A percentile compares a stretch with the other conserved stretches of the same genome.
Evolutionary conservation across 2,113 vertebrate genomes (phyloP).

Genomic region (Psephotus haematonotus): DNA sequence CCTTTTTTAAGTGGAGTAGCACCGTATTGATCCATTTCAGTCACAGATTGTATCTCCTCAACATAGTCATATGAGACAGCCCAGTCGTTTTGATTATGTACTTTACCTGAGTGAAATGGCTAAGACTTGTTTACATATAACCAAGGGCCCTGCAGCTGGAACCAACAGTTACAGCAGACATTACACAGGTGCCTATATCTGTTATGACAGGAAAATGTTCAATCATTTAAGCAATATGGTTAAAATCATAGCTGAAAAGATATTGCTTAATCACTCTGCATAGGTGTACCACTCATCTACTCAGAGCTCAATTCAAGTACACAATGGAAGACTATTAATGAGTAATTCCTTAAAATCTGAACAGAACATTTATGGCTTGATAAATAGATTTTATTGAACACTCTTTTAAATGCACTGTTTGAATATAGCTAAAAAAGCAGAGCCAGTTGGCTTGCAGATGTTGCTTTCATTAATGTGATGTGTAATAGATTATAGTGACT

Average conservation of each 20-base stretch:
- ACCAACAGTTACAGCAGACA: not conserved
- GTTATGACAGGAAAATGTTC: not conserved
- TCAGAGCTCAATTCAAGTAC: not conserved
- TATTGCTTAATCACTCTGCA: not conserved
- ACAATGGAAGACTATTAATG: slow-evolving; percentile 7
- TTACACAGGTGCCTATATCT: not conserved
- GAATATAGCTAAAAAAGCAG: not conserved
- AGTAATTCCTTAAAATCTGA: not conserved
- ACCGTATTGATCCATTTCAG: not conserved
- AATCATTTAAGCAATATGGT: not conserved
- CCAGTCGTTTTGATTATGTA: not conserved
- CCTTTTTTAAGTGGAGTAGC: not conserved
- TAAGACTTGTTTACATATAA: not conserved
- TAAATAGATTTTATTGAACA: slow-evolving; percentile 28
- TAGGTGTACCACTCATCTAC: not conserved
- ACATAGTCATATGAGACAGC: not conserved
- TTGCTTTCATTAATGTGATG: slow-evolving; percentile 28
- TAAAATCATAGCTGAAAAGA: not conserved
- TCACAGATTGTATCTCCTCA: not conserved
- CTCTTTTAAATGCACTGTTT: not conserved
- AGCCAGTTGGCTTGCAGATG: not conserved
- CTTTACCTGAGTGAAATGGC: not conserved
- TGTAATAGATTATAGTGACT: not conserved
- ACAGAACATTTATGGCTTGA: not conserved
- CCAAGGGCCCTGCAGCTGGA: not conserved